Evolutionary conservation across 2,113 vertebrate species (phyloP), one percentile per base, ranked within the genome.

Genomic region (Saccopteryx bilineata): DNA sequence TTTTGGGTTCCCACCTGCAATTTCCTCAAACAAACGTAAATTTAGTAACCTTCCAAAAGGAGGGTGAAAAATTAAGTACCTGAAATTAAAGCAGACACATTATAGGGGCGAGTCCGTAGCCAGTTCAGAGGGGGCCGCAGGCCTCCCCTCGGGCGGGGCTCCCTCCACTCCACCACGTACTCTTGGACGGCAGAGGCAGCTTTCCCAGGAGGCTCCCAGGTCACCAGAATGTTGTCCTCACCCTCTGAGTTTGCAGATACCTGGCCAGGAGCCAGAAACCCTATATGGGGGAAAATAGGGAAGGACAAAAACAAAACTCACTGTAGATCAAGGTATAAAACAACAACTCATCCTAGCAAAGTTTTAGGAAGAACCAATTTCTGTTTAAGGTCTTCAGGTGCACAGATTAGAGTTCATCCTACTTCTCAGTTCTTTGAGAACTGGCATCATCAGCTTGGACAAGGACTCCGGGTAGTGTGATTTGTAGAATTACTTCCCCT

Each of bases 81-180:
- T 98, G 98, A 54, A 24, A 98, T 92, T 80, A 90, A 92, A 0
- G 97, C 12, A 0, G 97, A 92, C 31, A 76, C 17, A 1, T 5
- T 96, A 87, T 58, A n/a, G 0, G 84, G 58, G 0, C 98, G 76
- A 0, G 98, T 87, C 86, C 97, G 97, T 0, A 98, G 31, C 98
- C 99, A 99, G 86, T 61, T 9, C 0, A n/a, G 80, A 2, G 1
- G 78, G 8, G 74, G 72, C n/a, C 50, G 63, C 1, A 0, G 9
- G 9, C 0, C 0, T 0, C 0, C 0, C 1, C 4, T 4, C 0
- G 17, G 11, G 9, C 5, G 4, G 0, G 31, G 0, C 6, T 96
- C 93, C 80, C 86, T 92, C 99, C 99, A 99, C 54, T 98, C 97
- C 80, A 99, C 96, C 33, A 99, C 33, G 0, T 98, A 99, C 0